These are phyloP conservation scores for Atta texana DNA, from an alignment of 1,140 invertebrate genomes.

Conservation along the genomic window DNA sequence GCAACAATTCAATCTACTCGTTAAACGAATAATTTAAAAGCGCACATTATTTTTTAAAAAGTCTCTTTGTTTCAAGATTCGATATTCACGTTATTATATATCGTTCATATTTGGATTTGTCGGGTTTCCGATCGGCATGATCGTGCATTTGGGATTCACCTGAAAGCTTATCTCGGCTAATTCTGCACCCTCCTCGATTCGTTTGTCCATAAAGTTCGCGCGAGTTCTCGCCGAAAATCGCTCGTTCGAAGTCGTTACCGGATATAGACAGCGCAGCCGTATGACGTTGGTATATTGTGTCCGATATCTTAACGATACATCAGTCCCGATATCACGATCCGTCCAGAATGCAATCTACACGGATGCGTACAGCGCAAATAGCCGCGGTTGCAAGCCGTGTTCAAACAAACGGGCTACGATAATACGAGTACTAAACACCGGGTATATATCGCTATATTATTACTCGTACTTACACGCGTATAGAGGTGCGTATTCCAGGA, in stretches of 20 bases:
- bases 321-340: slow-evolving; percentile 73
- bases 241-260: slow-evolving; percentile 70
- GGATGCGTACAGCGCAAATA: slow-evolving; percentile 76
- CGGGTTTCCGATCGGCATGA: background rate
- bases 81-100: background rate
- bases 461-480: slow-evolving; percentile 74
- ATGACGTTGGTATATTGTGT: slow-evolving; percentile 76
- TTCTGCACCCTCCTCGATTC: slow-evolving; percentile 16
- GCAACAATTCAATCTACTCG: slow-evolving; percentile 31
- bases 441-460: slow-evolving; percentile 79
- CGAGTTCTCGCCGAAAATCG: slow-evolving; percentile 54
- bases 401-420: slow-evolving; percentile 80
- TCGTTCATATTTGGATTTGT: background rate
- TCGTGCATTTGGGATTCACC: slow-evolving; percentile 24
- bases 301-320: slow-evolving; percentile 83
- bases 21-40: slow-evolving; percentile 34
- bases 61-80: background rate
- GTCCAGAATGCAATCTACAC: slow-evolving; percentile 63
- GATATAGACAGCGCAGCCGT: slow-evolving; percentile 59
- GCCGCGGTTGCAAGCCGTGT: slow-evolving; percentile 76
- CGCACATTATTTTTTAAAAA: background rate
- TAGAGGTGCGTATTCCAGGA: slow-evolving; percentile 31
- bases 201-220: slow-evolving; percentile 45
- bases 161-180: slow-evolving; percentile 3
- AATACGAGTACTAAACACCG: slow-evolving; percentile 82